Base-by-base conservation (phyloP, 1,140 invertebrate genomes). In the Drosophila azteca region DNA sequence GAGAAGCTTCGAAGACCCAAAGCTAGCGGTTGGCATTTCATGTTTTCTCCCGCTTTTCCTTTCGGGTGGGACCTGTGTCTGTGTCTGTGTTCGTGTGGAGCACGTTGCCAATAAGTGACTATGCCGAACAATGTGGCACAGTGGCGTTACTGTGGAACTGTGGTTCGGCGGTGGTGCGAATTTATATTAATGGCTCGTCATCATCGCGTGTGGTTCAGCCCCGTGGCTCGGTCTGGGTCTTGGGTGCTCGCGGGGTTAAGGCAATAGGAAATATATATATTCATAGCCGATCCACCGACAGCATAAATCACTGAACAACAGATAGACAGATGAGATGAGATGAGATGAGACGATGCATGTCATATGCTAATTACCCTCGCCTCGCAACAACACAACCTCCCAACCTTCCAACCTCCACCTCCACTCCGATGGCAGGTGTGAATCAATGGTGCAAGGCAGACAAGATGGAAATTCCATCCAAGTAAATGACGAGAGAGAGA, bases 81-180 rank as follows among this genome's bases (percentile, higher is more conserved):
- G 51, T 66, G 9, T n/a, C 17, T 41, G 24, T 20, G 4, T 50
- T 4, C 43, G 59, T 52, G 44, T 52, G 29, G 13, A 75, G 45
- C 58, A 77, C 75, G 69, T 83, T 82, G 53, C 55, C 79, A 62
- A 67, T 67, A 73, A 22, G 20, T 62, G 31, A 69, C 62, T 68
- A 69, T 62, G 78, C 73, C 79, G 53, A 78, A 54, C 63, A 83
- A 79, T 83, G 60, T 60, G 75, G 52, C 64, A 52, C 74, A 83
- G 51, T 44, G 64, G 44, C 20, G 44, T 26, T 44, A 58, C 66
- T 9, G 29, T 68, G 65, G 55, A 13, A 7, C 17, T 24, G n/a
- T 22, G 26, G 43, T 17, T 8, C 26, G 31, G 24, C 48, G 26
- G 63, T 67, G 77, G 54, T 60, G 63, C 59, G 55, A 66, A 78